Base-by-base conservation (phyloP, 2,888 invertebrate species). In the Helleia helle region DNA sequence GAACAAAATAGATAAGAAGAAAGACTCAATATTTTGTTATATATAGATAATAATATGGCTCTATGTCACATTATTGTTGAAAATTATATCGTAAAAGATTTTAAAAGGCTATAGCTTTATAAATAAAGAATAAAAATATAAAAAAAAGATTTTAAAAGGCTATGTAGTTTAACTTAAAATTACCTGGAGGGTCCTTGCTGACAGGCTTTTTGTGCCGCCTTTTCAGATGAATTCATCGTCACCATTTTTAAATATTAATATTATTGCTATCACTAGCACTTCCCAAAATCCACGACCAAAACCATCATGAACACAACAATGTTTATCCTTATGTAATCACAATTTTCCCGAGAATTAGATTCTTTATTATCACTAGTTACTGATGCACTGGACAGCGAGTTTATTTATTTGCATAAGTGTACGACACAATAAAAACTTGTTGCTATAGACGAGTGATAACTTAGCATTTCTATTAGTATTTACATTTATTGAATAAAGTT, bases 201-300 rank as follows among this genome's bases (percentile, higher is more conserved):
- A 71, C 79, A 83, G 67, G 86, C 83, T 71, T 83, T 85, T 65
- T 86, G 79, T 62, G 84, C 77, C 62, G 76, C 70, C 83, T 87
- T 86, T 43, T 86, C 85, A 8, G 77, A 70, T 47, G 84, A 81
- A 49, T 83, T 85, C 84, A 86, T 85, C 58, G 85, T 86, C 62
- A 86, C 85, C 85, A 86, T 86, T 73, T 65, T 84, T 70, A 62
- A 43, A 26, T 18, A 41, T 9, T 37, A 43, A 22, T 27, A 25
- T 36, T 41, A 29, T 34, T 22, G 39, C 36, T 29, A 46, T 25
- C 22, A 36, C 41, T 37, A 41, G 43, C 25, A 24, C 13, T 13
- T 7, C 11, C 24, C 29, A 42, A 36, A 34, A 34, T 34, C 34
- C 22, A 18, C 34, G 22, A 6, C 7, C 18, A 12, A 7, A 5